Conservation (phyloP, 2,888 invertebrate species). For the Pandemis cinnamomeana region DNA sequence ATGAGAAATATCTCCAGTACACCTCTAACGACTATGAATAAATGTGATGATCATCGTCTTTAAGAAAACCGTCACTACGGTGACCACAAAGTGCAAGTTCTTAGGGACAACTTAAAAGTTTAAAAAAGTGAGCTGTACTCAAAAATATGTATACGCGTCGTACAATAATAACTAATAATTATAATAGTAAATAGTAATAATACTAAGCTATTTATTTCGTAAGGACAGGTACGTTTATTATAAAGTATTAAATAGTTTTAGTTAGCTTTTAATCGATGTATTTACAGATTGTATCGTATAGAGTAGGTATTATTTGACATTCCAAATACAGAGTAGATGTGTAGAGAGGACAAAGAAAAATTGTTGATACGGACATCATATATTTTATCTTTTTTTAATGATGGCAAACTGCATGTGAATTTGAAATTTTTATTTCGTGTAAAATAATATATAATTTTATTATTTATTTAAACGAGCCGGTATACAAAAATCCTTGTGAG, state of each 20-base stretch:
- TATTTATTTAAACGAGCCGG: too few relatives aligned
- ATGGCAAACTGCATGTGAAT: too few relatives aligned
- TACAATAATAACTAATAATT: conserved; percentile 80
- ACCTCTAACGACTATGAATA: neutral
- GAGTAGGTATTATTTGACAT: conserved; percentile 46
- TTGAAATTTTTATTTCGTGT: too few relatives aligned
- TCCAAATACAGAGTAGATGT: conserved; percentile 39
- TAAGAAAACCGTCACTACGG: conserved; percentile 27
- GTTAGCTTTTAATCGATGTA: conserved; percentile 61
- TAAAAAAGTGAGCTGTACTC: conserved; percentile 72
- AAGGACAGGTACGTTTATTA: conserved; percentile 61
- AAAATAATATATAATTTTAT: too few relatives aligned
- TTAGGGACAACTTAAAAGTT: conserved; percentile 39
- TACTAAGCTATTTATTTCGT: conserved; percentile 75
- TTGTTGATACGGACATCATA: conserved; percentile 18
- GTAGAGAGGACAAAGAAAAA: conserved; percentile 12
- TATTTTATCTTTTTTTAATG: neutral
- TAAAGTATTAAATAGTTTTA: conserved; percentile 63
- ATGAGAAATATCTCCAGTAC: neutral
- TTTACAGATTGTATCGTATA: conserved; percentile 47
- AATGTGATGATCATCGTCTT: neutral
- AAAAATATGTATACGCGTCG: conserved; percentile 83
- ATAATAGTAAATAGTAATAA: conserved; percentile 60
- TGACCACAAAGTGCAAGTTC: conserved; percentile 38
- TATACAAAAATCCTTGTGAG: too few relatives aligned